A percentile compares a stretch with the other conserved stretches of the same genome.
These are phyloP conservation scores for Sebastes iracundus DNA, from an alignment of 2,797 vertebrate genomes.

Conservation along the genomic window DNA sequence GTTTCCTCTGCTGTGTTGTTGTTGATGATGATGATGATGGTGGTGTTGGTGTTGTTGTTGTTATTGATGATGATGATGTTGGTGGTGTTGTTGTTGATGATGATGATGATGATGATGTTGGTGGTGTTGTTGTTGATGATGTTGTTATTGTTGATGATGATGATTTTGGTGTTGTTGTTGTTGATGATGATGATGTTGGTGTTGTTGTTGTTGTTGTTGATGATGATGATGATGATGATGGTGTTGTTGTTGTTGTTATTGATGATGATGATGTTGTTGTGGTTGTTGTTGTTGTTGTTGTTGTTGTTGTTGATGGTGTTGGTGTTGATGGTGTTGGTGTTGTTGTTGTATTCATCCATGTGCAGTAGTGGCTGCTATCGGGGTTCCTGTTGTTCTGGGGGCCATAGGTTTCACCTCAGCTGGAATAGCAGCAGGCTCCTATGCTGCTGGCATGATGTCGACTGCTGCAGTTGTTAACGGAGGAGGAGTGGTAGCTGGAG, in stretches of 20 bases:
- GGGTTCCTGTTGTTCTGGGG: constrained; percentile 23
- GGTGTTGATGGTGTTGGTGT: no score
- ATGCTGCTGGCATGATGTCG: constrained; percentile 65
- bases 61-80: no score
- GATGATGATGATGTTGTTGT: no score
- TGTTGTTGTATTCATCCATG: not conserved
- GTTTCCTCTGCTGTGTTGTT: not conserved
- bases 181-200: no score
- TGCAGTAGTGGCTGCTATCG: not conserved
- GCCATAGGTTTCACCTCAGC: constrained; percentile 47
- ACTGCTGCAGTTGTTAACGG: constrained; percentile 55
- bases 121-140: no score
- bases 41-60: no score
- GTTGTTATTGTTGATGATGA: no score
- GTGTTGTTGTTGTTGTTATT: no score
- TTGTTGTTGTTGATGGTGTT: fast-evolving
- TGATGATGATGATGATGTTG: no score
- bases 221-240: no score
- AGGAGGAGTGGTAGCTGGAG: constrained; percentile 65
- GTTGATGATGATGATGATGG: fast-evolving
- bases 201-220: no score
- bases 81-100: fast-evolving
- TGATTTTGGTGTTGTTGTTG: no score
- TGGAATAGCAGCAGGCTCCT: constrained; percentile 53
- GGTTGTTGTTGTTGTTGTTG: fast-evolving